Percentiles rank a stretch among this genome's conserved stretches.
Evolutionary conservation across 2,113 vertebrate species (phyloP).

Genomic region (Oryzias celebensis): DNA sequence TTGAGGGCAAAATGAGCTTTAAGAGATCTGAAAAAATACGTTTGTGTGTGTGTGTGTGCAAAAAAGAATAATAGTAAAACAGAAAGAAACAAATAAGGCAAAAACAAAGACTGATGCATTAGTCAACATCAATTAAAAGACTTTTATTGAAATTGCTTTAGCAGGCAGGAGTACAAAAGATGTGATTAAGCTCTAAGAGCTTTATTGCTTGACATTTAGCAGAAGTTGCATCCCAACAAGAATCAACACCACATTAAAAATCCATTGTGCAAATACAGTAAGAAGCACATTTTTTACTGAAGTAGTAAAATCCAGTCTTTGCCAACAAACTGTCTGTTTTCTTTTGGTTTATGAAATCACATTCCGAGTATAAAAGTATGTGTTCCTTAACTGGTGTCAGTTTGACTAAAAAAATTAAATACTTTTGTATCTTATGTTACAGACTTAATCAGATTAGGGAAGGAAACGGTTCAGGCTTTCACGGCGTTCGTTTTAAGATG

Average conservation of each 20-base stretch:
- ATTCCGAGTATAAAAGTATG: no score
- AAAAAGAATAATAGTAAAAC: not conserved
- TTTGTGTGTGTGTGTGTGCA: not conserved
- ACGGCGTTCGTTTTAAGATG: no score
- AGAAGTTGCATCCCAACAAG: constrained; percentile 33
- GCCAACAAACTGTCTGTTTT: no score
- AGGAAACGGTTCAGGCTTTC: no score
- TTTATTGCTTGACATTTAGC: constrained; percentile 43
- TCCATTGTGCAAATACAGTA: no score
- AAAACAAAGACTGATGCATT: constrained; percentile 8
- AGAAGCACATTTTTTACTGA: no score
- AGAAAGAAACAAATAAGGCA: not conserved
- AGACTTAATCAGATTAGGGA: no score
- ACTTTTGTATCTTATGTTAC: no score
- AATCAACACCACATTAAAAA: constrained; percentile 22
- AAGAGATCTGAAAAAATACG: constrained; percentile 1
- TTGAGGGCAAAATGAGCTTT: not conserved
- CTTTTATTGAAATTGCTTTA: constrained; percentile 36
- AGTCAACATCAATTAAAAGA: constrained; percentile 22
- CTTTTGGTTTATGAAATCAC: no score
- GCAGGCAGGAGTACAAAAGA: constrained; percentile 12
- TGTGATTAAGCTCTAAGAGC: constrained; percentile 32
- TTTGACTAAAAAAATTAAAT: no score
- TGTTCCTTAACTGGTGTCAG: no score
- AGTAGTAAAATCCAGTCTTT: no score